Evolutionary conservation across 2,888 invertebrate species (phyloP), one percentile per base, ranked within the genome.

Genomic region (Eristalinus sepulchralis): DNA sequence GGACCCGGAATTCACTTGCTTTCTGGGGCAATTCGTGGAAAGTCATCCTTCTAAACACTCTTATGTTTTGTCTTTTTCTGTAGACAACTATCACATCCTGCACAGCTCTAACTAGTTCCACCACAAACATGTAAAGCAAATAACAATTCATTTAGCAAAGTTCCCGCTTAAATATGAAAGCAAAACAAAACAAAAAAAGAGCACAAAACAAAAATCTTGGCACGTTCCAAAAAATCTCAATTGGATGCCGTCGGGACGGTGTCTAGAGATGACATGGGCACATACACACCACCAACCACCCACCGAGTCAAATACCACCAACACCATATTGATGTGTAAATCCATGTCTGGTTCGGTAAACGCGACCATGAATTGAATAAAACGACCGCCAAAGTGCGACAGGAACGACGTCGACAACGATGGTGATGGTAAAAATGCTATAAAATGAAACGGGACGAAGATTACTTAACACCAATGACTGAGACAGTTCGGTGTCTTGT

Each of bases 381-480:
- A 80, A 73, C 72, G 80, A 80, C 80, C 72, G 66, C 60, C 60
- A 60, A 60, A 72, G 72, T 66, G 53, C 71, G 60, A 80, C 57
- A 71, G 64, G 57, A 64, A 79, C 71, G 71, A 70, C 71, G 47
- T 36, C 64, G 67, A 70, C 81, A 64, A 71, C 33, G 66, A 72
- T 60, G 80, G 68, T 81, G 81, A 75, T 75, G 81, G 68, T 68
- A 81, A 81, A 75, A 81, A 75, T 70, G 39, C 73, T 47, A 75
- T 81, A 62, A 81, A 81, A 81, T 81, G 75, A 81, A 81, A 81
- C 73, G 70, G 75, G 73, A 81, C 63, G 59, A 81, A 81, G 81
- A 81, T 81, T 81, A 81, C 75, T 75, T 81, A 81, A 81, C 81
- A 75, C 64, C 75, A 73, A 80, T 68, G 80, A 62, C 67, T 73